phyloP scores from a whole-genome alignment of 2,113 vertebrate genomes.

The Pteropus alecto region DNA sequence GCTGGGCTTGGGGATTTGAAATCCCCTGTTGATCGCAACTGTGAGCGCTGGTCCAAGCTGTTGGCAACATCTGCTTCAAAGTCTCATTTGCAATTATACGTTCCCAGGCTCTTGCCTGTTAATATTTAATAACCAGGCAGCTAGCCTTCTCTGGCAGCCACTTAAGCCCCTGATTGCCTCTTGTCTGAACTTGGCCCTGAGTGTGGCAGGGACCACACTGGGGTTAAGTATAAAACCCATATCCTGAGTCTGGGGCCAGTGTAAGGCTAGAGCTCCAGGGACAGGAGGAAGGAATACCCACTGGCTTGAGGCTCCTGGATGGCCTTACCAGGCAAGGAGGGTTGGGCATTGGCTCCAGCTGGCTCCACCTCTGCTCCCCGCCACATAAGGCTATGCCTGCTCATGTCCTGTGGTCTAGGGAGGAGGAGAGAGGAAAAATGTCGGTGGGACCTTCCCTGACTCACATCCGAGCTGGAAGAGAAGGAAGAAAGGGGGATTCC shows the following conservation, averaged over 20 bases:
- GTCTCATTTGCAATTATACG: slow-evolving; percentile 65
- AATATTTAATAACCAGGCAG: slow-evolving; percentile 74
- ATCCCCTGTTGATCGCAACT: slow-evolving; percentile 42
- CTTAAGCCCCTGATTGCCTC: slow-evolving; percentile 74
- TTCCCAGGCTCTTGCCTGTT: slow-evolving; percentile 64
- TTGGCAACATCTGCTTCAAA: slow-evolving; percentile 69
- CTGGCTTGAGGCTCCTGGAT: background rate
- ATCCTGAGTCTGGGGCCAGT: background rate
- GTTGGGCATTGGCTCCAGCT: background rate
- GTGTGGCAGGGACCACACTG: slow-evolving; percentile 2
- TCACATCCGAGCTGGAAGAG: slow-evolving; percentile 38
- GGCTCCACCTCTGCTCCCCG: background rate
- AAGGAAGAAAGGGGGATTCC: slow-evolving; percentile 51
- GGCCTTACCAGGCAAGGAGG: background rate
- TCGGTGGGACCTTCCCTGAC: slow-evolving; percentile 36
- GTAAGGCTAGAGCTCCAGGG: background rate
- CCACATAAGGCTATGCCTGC: background rate
- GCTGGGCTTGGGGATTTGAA: slow-evolving; percentile 37
- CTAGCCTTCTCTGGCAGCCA: slow-evolving; percentile 66
- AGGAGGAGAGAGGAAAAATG: background rate
- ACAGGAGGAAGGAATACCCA: background rate
- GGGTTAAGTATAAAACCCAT: slow-evolving; percentile 24
- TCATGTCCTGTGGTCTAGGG: background rate
- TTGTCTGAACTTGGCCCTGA: slow-evolving; percentile 69
- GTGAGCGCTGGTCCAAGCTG: slow-evolving; percentile 20